Evolutionary conservation across 1,140 invertebrate species (phyloP), one percentile per base, ranked within the genome.

Genomic region (Melanaphis sacchari): DNA sequence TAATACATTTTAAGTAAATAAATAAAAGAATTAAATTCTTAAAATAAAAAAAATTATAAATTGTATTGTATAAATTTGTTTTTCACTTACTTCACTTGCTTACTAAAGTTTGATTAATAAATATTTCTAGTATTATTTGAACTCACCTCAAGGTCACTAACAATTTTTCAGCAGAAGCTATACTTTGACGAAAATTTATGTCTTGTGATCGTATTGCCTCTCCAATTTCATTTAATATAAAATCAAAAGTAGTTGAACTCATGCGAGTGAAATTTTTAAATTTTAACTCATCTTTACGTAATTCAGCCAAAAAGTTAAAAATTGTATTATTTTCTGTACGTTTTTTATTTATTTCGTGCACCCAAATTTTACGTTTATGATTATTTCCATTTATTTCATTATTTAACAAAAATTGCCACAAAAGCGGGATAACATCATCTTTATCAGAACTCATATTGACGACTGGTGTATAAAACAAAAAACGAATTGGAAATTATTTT

Each of bases 391-490:
- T n/a, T n/a, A n/a, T n/a, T n/a, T n/a, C n/a, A n/a, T n/a, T n/a
- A n/a, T n/a, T n/a, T n/a, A n/a, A n/a, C n/a, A n/a, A n/a, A n/a
- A n/a, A n/a, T n/a, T n/a, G n/a, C n/a, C n/a, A n/a, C n/a, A 82
- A 21, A 82, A 82, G 38, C 81, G 38, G 38, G 7, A 38, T 24
- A 82, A 82, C 81, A 8, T 40, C 81, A 24, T 82, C 81, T 82
- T 82, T 38, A 40, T 40, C 81, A 82, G 81, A 82, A 82, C 81
- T 82, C 81, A 82, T 82, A 15, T 82, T 82, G 81, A 82, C 81
- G 81, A 66, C 59, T 66, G 59, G 59, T n/a, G 59, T n/a, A n/a
- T 66, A 66, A 31, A 66, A 15, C 18, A n/a, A 66, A 66, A 95
- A 41, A 94, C 94, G 66, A 49, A 49, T 15, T 18, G 46, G 46